Base-by-base conservation (phyloP, 2,888 invertebrate genomes). In the Phyllotreta striolata region DNA sequence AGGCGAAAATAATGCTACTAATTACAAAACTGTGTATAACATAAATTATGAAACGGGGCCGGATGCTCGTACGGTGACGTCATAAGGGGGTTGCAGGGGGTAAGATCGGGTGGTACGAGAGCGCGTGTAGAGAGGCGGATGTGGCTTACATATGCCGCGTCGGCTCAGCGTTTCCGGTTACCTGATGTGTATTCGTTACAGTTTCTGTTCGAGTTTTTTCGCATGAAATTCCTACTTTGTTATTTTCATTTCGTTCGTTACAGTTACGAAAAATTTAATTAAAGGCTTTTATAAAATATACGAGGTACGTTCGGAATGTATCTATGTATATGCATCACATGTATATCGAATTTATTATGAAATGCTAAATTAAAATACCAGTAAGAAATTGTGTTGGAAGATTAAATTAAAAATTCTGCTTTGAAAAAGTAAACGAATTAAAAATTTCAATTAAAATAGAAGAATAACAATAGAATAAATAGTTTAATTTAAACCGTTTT, bases 141-240 rank as follows among this genome's bases (percentile, higher is more conserved):
- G 78, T 76, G 75, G 76, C 72, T 52, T 78, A 76, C 80, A 80
- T 78, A 80, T 81, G 80, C 75, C 75, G 80, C 75, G 80, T 74
- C 75, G 77, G 74, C 75, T 74, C 74, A 64, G 72, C 72, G 74
- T 73, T 79, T 80, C 79, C 80, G 80, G 80, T 79, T 79, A 80
- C 79, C 80, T 80, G 49, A 78, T 78, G 76, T 77, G 76, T 59
- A 59, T 37, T 10, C 74, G 56, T 59, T 39, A 54, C 40, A 54
- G 12, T 54, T 40, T 54, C 54, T 54, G 40, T 54, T 54, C 40
- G 7, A 10, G 9, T 13, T 39, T 54, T 54, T 54, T 54, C 54
- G 54, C 54, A 39, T 54, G 54, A 39, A 54, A 54, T 54, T 54
- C 24, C 38, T 40, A 13, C 14, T 54, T 54, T 37, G 12, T 24